These are phyloP conservation scores for Tauraco erythrolophus DNA, from an alignment of 2,113 vertebrate species.

Conservation along the genomic window DNA sequence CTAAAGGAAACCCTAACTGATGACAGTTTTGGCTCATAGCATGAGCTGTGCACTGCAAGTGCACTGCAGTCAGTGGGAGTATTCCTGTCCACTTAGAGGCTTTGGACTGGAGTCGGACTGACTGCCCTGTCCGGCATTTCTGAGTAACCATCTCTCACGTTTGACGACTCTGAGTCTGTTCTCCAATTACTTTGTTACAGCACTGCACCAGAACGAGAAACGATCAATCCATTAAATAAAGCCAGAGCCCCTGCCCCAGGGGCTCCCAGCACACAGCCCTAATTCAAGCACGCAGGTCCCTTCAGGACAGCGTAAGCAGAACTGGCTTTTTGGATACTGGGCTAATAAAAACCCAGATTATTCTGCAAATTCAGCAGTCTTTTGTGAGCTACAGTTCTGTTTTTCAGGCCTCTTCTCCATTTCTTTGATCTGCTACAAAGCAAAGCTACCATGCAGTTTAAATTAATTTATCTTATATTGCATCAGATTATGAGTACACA, in stretches of 20 bases:
- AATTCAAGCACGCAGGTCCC: background rate
- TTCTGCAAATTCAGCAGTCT: background rate
- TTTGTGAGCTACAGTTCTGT: background rate
- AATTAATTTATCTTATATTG: background rate
- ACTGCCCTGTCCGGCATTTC: rapidly evolving
- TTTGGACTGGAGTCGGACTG: background rate
- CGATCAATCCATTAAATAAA: background rate
- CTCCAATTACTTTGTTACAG: background rate
- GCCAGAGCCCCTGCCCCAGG: background rate
- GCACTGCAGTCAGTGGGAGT: background rate
- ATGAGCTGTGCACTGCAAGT: background rate
- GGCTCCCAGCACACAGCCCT: background rate
- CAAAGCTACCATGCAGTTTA: background rate
- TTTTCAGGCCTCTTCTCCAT: background rate
- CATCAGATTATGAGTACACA: background rate
- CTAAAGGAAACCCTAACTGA: background rate
- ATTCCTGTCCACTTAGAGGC: background rate
- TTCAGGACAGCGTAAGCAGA: background rate
- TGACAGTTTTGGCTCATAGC: background rate
- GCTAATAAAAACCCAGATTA: background rate
- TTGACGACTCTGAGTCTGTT: background rate
- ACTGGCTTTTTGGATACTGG: background rate
- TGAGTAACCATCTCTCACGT: background rate
- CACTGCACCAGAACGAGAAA: background rate
- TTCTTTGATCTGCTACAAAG: slow-evolving; percentile 13